These are phyloP conservation scores for Tokudaia tokunoshimensis DNA, from an alignment of 2,797 vertebrate genomes.

Conservation along the genomic window DNA sequence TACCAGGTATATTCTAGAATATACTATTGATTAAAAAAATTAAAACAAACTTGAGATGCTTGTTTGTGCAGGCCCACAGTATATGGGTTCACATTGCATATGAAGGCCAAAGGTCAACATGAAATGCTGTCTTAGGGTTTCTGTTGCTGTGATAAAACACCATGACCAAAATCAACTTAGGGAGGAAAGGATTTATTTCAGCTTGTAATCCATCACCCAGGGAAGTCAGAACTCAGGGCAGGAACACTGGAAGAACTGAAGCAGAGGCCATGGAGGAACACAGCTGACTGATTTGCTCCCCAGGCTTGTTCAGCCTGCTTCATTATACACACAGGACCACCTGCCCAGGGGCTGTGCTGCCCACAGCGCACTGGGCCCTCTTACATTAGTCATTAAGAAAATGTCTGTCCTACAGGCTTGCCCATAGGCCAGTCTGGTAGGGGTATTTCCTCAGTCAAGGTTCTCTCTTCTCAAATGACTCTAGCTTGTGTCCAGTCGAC, in stretches of 20 bases:
- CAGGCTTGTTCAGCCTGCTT: background rate
- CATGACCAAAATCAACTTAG: background rate
- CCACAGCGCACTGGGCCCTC: background rate
- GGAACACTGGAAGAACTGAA: background rate
- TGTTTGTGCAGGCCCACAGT: background rate
- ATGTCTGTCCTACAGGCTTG: background rate
- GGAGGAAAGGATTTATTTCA: background rate
- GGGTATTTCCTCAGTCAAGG: background rate
- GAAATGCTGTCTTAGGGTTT: background rate
- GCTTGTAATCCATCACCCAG: background rate
- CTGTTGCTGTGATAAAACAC: background rate
- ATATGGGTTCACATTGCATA: background rate
- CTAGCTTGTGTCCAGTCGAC: background rate
- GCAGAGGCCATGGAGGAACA: background rate
- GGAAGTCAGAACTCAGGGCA: background rate
- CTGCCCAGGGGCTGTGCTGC: background rate
- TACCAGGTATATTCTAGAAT: constrained; percentile 2
- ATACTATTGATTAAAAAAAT: constrained; percentile 10
- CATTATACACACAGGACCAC: no score
- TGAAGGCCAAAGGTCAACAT: background rate
- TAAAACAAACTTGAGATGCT: background rate
- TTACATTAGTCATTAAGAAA: background rate
- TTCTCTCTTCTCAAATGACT: background rate
- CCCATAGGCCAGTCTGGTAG: background rate
- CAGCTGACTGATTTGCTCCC: background rate